phyloP scores from a whole-genome alignment of 2,797 vertebrate species.

The Ataeniobius toweri region DNA sequence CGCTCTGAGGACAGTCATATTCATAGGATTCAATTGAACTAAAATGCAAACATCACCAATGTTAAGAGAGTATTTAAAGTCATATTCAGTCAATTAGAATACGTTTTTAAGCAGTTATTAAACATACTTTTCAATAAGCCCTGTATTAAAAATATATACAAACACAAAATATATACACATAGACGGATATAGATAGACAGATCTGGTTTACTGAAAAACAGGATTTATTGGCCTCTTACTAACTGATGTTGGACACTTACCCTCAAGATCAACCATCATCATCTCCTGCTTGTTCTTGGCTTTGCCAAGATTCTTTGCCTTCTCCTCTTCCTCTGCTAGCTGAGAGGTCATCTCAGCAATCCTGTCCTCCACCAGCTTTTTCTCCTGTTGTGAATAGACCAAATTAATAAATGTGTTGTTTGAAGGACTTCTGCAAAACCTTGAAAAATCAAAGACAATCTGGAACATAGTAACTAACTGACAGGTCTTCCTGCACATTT shows the following conservation, averaged over 20 bases:
- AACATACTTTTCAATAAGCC: too few species aligned
- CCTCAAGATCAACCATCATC: constrained; percentile 97
- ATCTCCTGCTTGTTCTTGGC: constrained; percentile 98
- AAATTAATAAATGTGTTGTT: not conserved
- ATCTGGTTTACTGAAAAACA: too few species aligned
- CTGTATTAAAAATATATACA: too few species aligned
- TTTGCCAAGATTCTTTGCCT: constrained; percentile 95
- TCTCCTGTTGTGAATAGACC: constrained; percentile 84
- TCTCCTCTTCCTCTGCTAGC: constrained; percentile 97
- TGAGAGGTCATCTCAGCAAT: constrained; percentile 91
- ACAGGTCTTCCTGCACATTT: not conserved
- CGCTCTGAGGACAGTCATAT: constrained; percentile 80
- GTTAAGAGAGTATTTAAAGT: not conserved
- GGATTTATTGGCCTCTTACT: too few species aligned
- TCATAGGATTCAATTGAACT: not conserved
- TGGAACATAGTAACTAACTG: not conserved
- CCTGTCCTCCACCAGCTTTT: constrained; percentile 94
- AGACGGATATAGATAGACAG: too few species aligned
- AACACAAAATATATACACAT: too few species aligned
- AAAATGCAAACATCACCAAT: not conserved
- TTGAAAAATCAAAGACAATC: not conserved
- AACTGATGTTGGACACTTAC: constrained; percentile 66
- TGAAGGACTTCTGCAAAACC: too few species aligned
- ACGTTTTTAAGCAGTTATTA: too few species aligned
- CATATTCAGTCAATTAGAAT: too few species aligned